Evolutionary conservation across 2,888 invertebrate genomes (phyloP).

Genomic region (Diplazon laetatorius): DNA sequence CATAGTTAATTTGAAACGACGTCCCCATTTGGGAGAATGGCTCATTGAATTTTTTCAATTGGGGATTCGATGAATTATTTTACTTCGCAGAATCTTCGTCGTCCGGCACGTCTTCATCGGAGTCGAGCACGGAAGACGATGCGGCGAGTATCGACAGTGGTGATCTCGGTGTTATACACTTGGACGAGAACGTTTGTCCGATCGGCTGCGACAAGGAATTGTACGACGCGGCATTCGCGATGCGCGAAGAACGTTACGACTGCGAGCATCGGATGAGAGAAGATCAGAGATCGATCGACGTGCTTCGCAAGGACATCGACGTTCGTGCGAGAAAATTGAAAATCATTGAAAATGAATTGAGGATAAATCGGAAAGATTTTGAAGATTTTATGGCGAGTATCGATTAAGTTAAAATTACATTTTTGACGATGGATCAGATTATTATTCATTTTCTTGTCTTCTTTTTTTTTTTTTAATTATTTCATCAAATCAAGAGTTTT

Average conservation of each 20-base stretch:
- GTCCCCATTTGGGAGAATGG: too few species aligned
- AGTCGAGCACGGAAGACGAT: conserved; percentile 84
- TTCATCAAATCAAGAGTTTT: too few species aligned
- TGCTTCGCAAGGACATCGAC: conserved; percentile 85
- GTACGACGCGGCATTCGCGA: conserved; percentile 87
- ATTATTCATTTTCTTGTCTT: too few species aligned
- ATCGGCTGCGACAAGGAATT: conserved; percentile 87
- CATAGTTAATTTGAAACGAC: too few species aligned
- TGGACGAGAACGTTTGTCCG: conserved; percentile 89
- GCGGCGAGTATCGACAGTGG: conserved; percentile 83
- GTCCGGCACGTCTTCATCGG: conserved; percentile 83
- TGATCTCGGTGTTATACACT: conserved; percentile 86
- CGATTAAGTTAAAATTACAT: not conserved
- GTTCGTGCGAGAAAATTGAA: conserved; percentile 85
- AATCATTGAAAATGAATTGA: conserved; percentile 84
- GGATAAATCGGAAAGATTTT: conserved; percentile 85
- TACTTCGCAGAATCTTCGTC: conserved; percentile 73
- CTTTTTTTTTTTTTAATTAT: too few species aligned
- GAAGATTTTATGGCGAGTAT: conserved; percentile 86
- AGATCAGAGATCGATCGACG: conserved; percentile 84
- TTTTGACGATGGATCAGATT: too few species aligned
- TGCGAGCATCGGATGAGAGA: conserved; percentile 86
- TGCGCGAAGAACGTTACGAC: conserved; percentile 85
- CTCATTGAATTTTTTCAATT: too few species aligned
- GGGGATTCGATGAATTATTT: too few species aligned